Evolutionary conservation across 1,140 invertebrate genomes (phyloP).

Genomic region (Lucilia cuprina): DNA sequence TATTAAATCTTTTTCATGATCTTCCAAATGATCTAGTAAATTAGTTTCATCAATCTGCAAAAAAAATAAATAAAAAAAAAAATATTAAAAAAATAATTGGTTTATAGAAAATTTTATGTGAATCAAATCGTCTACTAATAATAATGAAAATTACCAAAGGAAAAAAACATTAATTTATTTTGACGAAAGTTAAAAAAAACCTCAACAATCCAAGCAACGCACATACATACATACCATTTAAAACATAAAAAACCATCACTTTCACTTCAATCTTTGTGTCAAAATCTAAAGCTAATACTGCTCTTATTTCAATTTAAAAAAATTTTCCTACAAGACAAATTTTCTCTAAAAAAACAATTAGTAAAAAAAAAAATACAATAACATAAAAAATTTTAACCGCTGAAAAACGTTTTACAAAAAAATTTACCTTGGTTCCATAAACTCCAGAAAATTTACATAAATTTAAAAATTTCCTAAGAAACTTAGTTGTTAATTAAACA

Average conservation of each 20-base stretch:
- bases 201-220: neutral
- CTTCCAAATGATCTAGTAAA: constrained; percentile 51
- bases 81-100: neutral
- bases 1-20: constrained; percentile 56
- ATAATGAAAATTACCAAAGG: no score
- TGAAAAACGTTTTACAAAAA: neutral
- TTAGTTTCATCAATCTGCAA: constrained; percentile 58
- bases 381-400: neutral
- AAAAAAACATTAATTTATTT: no score
- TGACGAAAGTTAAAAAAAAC: no score
- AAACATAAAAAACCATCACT: neutral
- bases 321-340: neutral
- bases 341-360: neutral
- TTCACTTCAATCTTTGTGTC: neutral
- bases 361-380: neutral
- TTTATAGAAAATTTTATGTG: neutral
- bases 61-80: constrained; percentile 32
- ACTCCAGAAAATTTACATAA: no score
- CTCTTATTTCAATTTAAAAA: neutral
- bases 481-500: no score
- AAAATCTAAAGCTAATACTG: neutral
- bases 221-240: neutral
- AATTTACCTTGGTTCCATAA: no score
- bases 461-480: no score
- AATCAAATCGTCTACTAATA: no score